A percentile compares a stretch with the other conserved stretches of the same genome.
Conservation (phyloP, 2,888 invertebrate genomes). For the Sialis fuliginosa region DNA sequence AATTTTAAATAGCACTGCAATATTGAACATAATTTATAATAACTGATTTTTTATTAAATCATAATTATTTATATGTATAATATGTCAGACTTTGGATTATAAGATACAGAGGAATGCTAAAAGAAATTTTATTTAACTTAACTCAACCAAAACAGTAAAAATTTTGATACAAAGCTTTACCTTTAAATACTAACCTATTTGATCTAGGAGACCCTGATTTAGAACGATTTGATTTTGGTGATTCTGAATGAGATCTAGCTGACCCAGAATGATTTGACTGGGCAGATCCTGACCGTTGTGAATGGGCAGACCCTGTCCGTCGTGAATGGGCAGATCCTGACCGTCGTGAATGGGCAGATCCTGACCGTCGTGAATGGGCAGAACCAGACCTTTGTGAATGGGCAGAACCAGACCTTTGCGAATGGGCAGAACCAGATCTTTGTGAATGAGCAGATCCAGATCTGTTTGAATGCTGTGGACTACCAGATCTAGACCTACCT, state of each 20-base stretch:
- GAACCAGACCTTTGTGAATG: conserved; percentile 12
- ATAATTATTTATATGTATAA: too few relatives aligned
- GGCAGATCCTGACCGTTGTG: conserved; percentile 10
- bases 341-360: background rate
- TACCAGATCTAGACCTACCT: conserved; percentile 11
- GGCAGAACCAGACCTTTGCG: too few relatives aligned
- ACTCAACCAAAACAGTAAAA: too few relatives aligned
- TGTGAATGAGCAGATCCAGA: too few relatives aligned
- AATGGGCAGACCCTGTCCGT: conserved; percentile 19
- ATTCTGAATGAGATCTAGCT: conserved; percentile 16
- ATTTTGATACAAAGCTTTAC: too few relatives aligned
- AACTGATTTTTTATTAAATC: too few relatives aligned
- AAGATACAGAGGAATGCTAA: too few relatives aligned
- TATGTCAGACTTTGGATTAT: too few relatives aligned
- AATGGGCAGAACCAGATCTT: conserved; percentile 8
- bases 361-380: conserved; percentile 16
- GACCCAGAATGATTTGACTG: conserved; percentile 13
- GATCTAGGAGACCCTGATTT: background rate
- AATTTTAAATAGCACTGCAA: too few relatives aligned
- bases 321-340: conserved; percentile 8
- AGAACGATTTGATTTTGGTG: background rate
- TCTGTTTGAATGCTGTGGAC: conserved; percentile 17
- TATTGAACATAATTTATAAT: too few relatives aligned
- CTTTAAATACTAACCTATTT: background rate
- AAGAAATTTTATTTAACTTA: too few relatives aligned